Evolutionary conservation across 2,888 invertebrate genomes (phyloP).

Genomic region (Cerceris ruficornis): DNA sequence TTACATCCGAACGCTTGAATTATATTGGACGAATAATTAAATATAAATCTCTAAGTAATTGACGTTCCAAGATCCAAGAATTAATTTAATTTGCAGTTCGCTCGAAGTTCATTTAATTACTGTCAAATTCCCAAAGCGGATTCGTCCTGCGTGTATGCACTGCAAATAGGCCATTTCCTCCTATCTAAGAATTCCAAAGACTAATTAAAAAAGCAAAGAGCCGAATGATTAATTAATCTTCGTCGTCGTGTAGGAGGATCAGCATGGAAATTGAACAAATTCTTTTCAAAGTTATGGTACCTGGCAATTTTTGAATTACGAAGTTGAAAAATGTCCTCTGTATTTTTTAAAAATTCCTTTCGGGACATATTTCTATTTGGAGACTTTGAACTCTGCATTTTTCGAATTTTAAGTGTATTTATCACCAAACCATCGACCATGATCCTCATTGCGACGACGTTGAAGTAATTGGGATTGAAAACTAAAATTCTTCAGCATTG

Average conservation of each 20-base stretch:
- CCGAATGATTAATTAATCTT: conserved; percentile 37
- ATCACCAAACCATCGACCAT: neutral
- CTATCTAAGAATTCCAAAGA: conserved; percentile 77
- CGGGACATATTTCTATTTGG: no score
- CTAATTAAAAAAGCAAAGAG: conserved; percentile 75
- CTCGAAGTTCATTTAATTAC: neutral
- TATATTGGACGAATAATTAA: no score
- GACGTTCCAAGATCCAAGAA: no score
- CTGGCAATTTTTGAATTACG: neutral
- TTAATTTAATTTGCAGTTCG: no score
- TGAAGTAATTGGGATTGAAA: neutral
- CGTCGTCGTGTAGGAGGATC: neutral
- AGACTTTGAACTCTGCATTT: no score
- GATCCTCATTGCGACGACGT: neutral
- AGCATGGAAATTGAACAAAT: neutral
- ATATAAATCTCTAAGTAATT: no score
- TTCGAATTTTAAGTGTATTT: no score
- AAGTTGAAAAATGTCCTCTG: no score
- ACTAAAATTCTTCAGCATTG: neutral
- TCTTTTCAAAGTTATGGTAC: neutral
- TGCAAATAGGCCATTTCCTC: conserved; percentile 75
- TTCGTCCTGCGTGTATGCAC: conserved; percentile 36
- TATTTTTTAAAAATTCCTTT: no score
- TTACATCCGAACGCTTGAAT: no score
- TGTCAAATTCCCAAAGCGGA: conserved; percentile 1